phyloP scores from a whole-genome alignment of 2,888 invertebrate species.

The Ormyrus thymus region DNA sequence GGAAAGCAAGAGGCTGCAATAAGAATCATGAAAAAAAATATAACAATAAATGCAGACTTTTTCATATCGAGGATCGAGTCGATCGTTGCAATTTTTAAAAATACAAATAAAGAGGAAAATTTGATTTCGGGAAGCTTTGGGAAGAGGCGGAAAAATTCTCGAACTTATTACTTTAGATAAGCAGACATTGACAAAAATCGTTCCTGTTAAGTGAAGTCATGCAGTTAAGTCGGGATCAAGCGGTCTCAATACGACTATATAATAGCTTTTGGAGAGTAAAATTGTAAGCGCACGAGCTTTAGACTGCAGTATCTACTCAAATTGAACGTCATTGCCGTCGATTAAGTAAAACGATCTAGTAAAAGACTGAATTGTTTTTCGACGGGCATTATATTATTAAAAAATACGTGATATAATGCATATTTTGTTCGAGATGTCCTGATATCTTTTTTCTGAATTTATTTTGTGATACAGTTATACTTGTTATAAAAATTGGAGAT shows the following conservation, averaged over 20 bases:
- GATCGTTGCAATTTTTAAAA: too few relatives aligned
- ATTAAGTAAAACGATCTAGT: conserved; percentile 1
- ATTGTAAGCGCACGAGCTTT: background rate
- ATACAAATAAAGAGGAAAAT: too few relatives aligned
- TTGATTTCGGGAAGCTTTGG: too few relatives aligned
- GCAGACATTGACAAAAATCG: background rate
- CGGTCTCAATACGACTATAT: background rate
- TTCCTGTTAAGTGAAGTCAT: background rate
- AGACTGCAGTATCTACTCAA: conserved; percentile 6
- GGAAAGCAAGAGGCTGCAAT: background rate
- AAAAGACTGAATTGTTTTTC: background rate
- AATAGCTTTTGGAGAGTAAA: background rate
- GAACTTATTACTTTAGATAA: background rate
- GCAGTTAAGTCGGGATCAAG: background rate
- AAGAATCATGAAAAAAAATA: background rate
- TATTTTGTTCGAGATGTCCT: background rate
- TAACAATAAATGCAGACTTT: background rate
- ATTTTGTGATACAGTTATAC: background rate
- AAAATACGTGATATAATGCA: background rate
- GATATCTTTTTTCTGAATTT: background rate
- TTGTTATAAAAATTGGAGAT: too few relatives aligned
- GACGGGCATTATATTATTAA: background rate
- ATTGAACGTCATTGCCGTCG: conserved; percentile 3
- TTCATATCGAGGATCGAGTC: too few relatives aligned
- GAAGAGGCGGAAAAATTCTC: background rate